Percentiles rank a stretch among this genome's conserved stretches.
Evolutionary conservation across 2,797 vertebrate genomes (phyloP).

Genomic region (Ctenopoma kingsleyae): DNA sequence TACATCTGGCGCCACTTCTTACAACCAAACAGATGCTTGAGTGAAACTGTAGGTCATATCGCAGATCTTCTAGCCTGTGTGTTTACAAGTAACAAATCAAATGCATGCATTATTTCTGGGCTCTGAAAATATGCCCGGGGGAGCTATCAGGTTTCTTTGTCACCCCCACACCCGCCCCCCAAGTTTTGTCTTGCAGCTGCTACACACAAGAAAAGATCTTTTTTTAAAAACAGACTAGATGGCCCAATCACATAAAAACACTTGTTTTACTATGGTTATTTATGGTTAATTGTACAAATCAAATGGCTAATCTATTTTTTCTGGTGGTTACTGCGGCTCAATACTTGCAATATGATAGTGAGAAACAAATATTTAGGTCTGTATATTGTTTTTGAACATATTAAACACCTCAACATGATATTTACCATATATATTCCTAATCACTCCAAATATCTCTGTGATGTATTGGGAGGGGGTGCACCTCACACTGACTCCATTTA

Average conservation of each 20-base stretch:
- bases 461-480: conserved; percentile 4
- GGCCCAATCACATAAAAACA: conserved; percentile 54
- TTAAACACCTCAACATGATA: conserved; percentile 2
- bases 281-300: conserved; percentile 11
- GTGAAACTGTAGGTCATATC: conserved; percentile 62
- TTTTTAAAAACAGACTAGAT: conserved; percentile 57
- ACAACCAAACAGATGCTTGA: conserved; percentile 65
- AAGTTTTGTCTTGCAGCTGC: conserved; percentile 76
- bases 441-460: conserved; percentile 19
- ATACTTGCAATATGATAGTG: not conserved
- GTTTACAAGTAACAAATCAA: conserved; percentile 86
- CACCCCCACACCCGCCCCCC: conserved; percentile 31
- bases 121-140: conserved; percentile 80
- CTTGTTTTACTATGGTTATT: not conserved
- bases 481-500: conserved; percentile 66
- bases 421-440: conserved; percentile 1
- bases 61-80: conserved; percentile 64
- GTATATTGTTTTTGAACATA: not conserved
- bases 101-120: conserved; percentile 81
- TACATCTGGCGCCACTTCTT: conserved; percentile 61
- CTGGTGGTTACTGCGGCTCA: not conserved
- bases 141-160: conserved; percentile 71
- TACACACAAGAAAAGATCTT: conserved; percentile 53
- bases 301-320: not conserved
- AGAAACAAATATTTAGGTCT: not conserved